A percentile compares a stretch with the other conserved stretches of the same genome.
phyloP scores from a whole-genome alignment of 2,113 vertebrate species.

The Upupa epops region DNA sequence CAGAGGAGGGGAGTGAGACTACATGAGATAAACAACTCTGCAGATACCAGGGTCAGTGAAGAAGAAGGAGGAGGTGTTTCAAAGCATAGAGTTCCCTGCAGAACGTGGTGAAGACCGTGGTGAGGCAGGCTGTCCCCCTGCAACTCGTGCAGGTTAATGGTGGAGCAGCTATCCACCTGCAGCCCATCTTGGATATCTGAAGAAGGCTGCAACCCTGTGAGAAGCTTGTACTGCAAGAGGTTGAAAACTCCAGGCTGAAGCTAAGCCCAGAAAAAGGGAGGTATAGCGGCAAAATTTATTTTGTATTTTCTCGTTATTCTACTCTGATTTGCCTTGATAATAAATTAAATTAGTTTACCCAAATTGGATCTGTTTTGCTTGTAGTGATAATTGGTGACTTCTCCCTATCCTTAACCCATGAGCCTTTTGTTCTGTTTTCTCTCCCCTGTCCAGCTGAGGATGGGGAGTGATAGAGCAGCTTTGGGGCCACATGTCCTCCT shows the following conservation, averaged over 20 bases:
- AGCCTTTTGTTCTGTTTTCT: not conserved
- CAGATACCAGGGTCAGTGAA: no score
- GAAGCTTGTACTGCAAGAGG: not conserved
- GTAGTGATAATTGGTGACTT: not conserved
- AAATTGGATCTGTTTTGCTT: not conserved
- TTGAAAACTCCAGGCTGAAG: not conserved
- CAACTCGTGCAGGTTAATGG: not conserved
- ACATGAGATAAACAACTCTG: not conserved
- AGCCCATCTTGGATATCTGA: no score
- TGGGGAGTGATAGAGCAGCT: not conserved
- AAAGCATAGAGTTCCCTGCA: no score
- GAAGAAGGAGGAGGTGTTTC: no score
- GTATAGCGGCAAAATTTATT: not conserved
- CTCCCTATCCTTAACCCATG: not conserved
- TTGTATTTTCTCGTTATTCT: not conserved
- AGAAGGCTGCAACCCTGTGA: no score
- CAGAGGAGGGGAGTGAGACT: not conserved
- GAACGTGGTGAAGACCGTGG: no score
- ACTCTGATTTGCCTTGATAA: not conserved
- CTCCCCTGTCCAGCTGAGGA: not conserved
- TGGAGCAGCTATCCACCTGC: not conserved
- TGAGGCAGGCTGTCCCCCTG: no score
- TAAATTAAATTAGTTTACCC: not conserved
- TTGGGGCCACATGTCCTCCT: not conserved
- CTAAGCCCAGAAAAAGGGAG: not conserved